These are phyloP conservation scores for Sipha maydis DNA, from an alignment of 2,888 invertebrate species.

Conservation along the genomic window DNA sequence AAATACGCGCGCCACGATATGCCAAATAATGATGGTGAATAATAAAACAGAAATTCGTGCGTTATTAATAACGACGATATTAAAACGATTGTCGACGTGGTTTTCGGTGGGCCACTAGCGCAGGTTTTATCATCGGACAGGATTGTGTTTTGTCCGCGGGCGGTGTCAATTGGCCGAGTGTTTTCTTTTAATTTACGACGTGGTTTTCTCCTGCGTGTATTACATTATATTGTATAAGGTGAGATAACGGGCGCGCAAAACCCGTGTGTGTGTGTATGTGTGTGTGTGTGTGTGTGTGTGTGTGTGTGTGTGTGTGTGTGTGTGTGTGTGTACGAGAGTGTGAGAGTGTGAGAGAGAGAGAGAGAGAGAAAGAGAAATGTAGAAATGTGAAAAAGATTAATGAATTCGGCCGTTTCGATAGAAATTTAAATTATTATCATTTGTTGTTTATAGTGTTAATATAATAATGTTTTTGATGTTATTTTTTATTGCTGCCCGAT, in stretches of 20 bases:
- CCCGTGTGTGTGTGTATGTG: neutral
- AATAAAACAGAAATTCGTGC: neutral
- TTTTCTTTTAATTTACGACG: slow-evolving; percentile 47
- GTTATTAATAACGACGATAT: slow-evolving; percentile 28
- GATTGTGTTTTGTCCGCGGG: neutral
- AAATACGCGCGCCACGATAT: neutral
- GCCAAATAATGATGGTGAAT: slow-evolving; percentile 6
- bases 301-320: no score
- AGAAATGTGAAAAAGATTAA: slow-evolving; percentile 42
- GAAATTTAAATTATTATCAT: slow-evolving; percentile 38
- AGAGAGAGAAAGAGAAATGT: neutral
- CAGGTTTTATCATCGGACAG: neutral
- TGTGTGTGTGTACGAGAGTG: no score
- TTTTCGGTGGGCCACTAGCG: neutral
- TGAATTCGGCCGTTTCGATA: slow-evolving; percentile 34
- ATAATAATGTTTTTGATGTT: neutral
- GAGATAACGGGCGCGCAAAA: neutral
- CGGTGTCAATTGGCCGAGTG: slow-evolving; percentile 44
- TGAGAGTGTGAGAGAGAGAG: neutral
- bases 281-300: neutral
- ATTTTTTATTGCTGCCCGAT: slow-evolving; percentile 11
- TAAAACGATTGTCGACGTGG: neutral
- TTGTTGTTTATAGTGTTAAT: neutral
- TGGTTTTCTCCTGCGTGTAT: slow-evolving; percentile 1
- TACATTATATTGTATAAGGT: neutral